Evolutionary conservation across 2,888 invertebrate genomes (phyloP), one percentile per base, ranked within the genome.

Genomic region (Cerastis rubricosa): DNA sequence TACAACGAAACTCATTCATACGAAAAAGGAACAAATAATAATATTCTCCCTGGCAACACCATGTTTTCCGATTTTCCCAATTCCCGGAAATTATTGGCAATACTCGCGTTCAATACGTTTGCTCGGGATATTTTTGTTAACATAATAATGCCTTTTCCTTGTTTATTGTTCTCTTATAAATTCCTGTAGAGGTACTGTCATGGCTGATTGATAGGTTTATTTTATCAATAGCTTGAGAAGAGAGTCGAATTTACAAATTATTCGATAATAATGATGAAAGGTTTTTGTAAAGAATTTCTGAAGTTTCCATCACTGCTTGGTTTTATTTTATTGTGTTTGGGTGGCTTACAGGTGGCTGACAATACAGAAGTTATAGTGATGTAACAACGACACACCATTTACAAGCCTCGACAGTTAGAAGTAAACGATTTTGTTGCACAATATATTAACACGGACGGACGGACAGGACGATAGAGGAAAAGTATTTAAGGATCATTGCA

Each of bases 141-240:
- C 49, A 72, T 70, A 76, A 76, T 81, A 82, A 82, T 79, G 79
- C n/a, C 19, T 68, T 75, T 79, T 14, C 40, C 66, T 1, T 79
- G 64, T 81, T 70, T 74, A 74, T 77, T 77, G 47, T 81, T 59
- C 35, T 73, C 40, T 64, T 61, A 54, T 71, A 65, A 71, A 75
- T 73, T 67, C 19, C 29, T 59, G 14, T 49, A 45, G 8, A 76
- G 74, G 61, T 69, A 76, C 25, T 64, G 68, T 71, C 65, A 49
- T 29, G 57, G 40, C 43, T 82, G 81, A 78, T 75, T 70, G 84
- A 84, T 78, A 63, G 4, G 57, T 57, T 73, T 45, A 29, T 63
- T 70, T 76, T n/a, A 19, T 22, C 22, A 19, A 69, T 72, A n/a
- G 9, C 9, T 40, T 78, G 49, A 25, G 14, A n/a, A 22, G 9